phyloP scores from a whole-genome alignment of 2,113 vertebrate genomes.

The Pangasianodon hypophthalmus region DNA sequence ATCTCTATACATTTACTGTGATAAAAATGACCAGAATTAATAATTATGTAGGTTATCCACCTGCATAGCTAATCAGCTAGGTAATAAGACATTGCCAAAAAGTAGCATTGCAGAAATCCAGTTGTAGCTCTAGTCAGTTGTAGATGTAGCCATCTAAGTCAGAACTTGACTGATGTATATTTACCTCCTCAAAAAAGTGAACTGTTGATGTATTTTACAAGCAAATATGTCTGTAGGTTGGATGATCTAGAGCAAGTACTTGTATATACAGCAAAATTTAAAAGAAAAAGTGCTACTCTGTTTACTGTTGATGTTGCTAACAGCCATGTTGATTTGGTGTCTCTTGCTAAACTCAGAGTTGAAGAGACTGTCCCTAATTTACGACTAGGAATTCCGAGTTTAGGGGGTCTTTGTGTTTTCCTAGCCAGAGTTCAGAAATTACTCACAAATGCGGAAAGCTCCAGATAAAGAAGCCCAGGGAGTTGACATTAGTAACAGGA shows the following conservation, averaged over 20 bases:
- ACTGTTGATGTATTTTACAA: not conserved
- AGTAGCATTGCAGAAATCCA: too few species aligned
- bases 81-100: not conserved
- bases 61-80: not conserved
- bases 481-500: not conserved
- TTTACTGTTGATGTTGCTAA: too few species aligned
- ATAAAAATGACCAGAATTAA: not conserved
- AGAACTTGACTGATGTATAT: not conserved
- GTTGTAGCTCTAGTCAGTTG: too few species aligned
- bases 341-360: too few species aligned
- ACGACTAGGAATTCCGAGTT: not conserved
- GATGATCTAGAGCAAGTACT: too few species aligned
- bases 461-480: not conserved
- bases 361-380: too few species aligned
- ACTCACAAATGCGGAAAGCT: not conserved
- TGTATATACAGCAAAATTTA: too few species aligned
- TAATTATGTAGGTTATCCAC: not conserved
- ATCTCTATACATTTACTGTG: not conserved
- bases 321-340: too few species aligned
- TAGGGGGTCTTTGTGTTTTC: not conserved
- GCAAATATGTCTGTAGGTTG: not conserved
- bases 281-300: too few species aligned
- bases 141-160: too few species aligned
- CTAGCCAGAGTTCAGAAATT: not conserved
- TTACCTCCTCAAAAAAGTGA: not conserved